Conservation (phyloP, 2,113 vertebrate species). For the Hassar affinis region DNA sequence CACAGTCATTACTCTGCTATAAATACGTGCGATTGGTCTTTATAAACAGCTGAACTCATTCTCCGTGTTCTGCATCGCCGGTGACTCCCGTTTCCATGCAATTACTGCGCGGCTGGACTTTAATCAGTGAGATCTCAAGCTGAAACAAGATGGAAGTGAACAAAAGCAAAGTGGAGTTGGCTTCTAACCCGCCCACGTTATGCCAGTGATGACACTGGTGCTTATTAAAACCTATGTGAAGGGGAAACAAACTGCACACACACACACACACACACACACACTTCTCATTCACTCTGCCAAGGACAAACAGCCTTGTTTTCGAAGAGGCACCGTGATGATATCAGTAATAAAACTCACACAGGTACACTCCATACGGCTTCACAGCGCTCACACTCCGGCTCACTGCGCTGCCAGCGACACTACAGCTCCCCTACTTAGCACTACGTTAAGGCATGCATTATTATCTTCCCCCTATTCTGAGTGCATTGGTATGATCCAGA, state of each 20-base stretch:
- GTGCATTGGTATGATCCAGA: conserved; percentile 36
- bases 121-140: conserved; percentile 1
- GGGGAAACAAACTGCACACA: conserved; percentile 10
- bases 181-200: conserved; percentile 24
- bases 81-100: conserved; percentile 10
- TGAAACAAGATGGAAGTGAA: conserved; percentile 21
- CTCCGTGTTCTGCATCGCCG: background rate
- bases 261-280: conserved; percentile 23
- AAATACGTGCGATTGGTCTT: conserved; percentile 4
- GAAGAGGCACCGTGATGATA: background rate
- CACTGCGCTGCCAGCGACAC: background rate
- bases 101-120: background rate
- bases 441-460: conserved; percentile 7
- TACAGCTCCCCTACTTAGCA: conserved; percentile 15
- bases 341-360: conserved; percentile 12
- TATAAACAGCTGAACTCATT: conserved; percentile 11
- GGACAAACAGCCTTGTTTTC: background rate
- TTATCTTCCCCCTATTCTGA: background rate
- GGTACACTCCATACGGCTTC: conserved; percentile 8
- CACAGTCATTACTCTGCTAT: background rate
- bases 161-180: conserved; percentile 14
- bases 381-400: background rate
- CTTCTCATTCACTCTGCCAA: background rate
- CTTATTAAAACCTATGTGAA: conserved; percentile 22
- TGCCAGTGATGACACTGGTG: background rate